Percentiles rank a stretch among this genome's conserved stretches.
These are phyloP conservation scores for Ceratina calcarata DNA, from an alignment of 1,140 invertebrate genomes.

Conservation along the genomic window DNA sequence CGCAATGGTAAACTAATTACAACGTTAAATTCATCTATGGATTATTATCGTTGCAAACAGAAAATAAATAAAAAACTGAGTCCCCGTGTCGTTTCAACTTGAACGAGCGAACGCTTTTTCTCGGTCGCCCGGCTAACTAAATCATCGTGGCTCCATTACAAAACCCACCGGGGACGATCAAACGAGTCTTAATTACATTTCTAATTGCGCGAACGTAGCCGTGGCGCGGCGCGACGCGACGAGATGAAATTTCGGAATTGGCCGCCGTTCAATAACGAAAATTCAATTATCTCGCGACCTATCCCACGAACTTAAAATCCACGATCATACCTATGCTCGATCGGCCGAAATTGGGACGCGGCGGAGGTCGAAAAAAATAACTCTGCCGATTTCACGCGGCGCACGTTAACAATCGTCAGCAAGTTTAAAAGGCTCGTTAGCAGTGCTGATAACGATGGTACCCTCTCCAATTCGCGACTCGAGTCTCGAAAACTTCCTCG, in stretches of 20 bases:
- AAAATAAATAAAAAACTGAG: background rate
- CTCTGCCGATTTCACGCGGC: background rate
- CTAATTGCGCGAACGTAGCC: conserved; percentile 19
- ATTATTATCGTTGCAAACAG: background rate
- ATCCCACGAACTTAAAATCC: background rate
- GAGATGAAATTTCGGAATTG: conserved; percentile 7
- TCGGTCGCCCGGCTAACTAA: background rate
- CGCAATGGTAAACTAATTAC: background rate
- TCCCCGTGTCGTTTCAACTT: background rate
- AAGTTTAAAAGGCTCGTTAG: background rate
- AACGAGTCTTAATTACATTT: conserved; percentile 25
- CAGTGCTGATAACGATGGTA: background rate
- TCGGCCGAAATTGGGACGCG: background rate
- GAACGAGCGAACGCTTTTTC: background rate
- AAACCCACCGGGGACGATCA: background rate
- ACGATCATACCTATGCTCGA: background rate
- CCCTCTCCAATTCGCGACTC: too few relatives aligned
- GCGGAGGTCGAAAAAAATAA: background rate
- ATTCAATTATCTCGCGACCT: conserved; percentile 18
- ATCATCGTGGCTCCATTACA: background rate
- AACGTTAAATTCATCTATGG: background rate
- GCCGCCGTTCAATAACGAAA: background rate
- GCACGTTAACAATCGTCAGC: background rate
- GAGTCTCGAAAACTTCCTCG: too few relatives aligned
- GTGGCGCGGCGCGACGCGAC: background rate